Evolutionary conservation across 2,888 invertebrate genomes (phyloP), one percentile per base, ranked within the genome.

Genomic region (Chloromyia formosa): DNA sequence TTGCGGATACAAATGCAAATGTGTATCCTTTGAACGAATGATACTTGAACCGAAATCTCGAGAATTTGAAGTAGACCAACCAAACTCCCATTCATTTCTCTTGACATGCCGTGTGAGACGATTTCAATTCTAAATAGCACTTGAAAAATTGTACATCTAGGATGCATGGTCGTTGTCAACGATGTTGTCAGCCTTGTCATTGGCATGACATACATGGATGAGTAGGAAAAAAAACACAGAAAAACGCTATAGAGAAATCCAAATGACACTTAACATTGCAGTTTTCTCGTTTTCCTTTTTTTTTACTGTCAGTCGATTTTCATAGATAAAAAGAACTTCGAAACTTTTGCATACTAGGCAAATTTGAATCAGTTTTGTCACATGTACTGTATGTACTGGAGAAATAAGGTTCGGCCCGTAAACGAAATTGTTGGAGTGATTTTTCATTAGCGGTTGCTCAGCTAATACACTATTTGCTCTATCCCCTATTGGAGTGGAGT

Each of bases 261-360:
- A 5, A 49, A 49, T 49, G 49, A 49, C 49, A 49, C 49, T 49
- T 49, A n/a, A n/a, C 49, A n/a, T 49, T 49, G 49, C 49, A 49
- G 49, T 12, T 35, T 7, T 35, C 27, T 12, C 4, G 10, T 49
- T 49, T 49, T 12, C 4, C 2, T 49, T 49, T 49, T 49, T 3
- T 49, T 49, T 7, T 3, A 49, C 49, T 49, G 49, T 7, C 3
- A n/a, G 16, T n/a, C 10, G 49, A 12, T 35, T 49, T 49, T 49
- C 49, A n/a, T 2, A 49, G 49, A 7, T 2, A 49, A 49, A 49
- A 49, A 7, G 27, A 7, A 35, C 7, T 35, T n/a, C 42, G 5
- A 42, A 42, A 42, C 42, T 49, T 49, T 49, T n/a, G 49, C 49
- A n/a, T 7, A 12, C 49, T 49, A 12, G 49, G 3, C 49, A n/a